Base-by-base conservation (phyloP, 2,113 vertebrate genomes). In the Coregonus clupeaformis region DNA sequence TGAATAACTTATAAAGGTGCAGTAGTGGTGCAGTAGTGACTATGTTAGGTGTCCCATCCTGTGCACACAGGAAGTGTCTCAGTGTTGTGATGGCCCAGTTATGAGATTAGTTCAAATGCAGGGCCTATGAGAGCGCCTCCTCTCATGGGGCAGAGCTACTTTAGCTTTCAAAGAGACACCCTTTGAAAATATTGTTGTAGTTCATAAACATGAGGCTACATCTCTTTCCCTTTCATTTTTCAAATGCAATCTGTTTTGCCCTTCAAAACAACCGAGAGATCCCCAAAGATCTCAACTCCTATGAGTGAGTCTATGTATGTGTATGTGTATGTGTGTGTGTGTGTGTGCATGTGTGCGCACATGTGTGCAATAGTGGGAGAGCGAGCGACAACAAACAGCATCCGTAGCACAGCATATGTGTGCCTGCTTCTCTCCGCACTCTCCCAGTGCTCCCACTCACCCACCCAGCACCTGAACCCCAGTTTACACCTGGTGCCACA, bases 401-500 rank as follows among this genome's bases (percentile, higher is more conserved):
- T 76, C 79, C 82, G 84, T 74, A 80, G 71, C 69, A 2, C 77
- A 85, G 75, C 88, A 82, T 47, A 84, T 71, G 89, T 79, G 80
- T 24, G 83, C 20, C 66, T 32, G 1, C 32, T 71, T 80, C 89
- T 79, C 80, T 52, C 80, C 22, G 80, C 84, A 81, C 59, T 66
- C 59, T 55, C 79, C 59, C 71, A 69, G 62, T 30, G 45, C 45
- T 68, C 47, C 68, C 80, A 74, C 77, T 13, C 64, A 30, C 68
- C 66, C 75, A 24, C 30, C 79, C 67, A 30, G 74, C 91, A 93
- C 90, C 89, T 93, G 92, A 90, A 76, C 86, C 88, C 84, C 81
- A 69, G 71, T 64, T 80, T 18, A 66, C 91, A 93, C 91, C 91
- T 92, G 91, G 91, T 87, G 90, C 90, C 88, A 75, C 75, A 70